Base-by-base conservation (phyloP, 1,140 invertebrate species). In the Varroa destructor region DNA sequence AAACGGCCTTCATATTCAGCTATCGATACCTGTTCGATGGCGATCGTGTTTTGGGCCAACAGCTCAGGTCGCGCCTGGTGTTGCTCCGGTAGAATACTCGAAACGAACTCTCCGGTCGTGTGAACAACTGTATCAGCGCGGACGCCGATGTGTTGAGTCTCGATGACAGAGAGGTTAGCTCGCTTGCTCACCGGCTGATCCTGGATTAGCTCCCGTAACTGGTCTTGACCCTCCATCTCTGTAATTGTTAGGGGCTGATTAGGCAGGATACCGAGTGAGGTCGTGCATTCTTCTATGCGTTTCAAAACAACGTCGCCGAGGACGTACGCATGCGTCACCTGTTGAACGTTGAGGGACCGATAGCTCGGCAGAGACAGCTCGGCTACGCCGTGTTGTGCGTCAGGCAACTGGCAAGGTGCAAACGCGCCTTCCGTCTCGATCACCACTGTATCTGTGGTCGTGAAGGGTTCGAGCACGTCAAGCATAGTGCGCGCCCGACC, bases 281-380 rank as follows among this genome's bases (percentile, higher is more conserved):
- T 67, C 61, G 61, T 67, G 61, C 61, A 67, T 67, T 67, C 61
- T 67, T 67, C 61, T 67, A 67, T 3, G 12, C 36, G 61, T 67
- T 67, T 37, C 61, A 67, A 67, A 67, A 67, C 36, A 46, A 67
- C 61, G 12, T 67, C 40, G 46, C 61, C 61, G 61, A 67, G 61
- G 40, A 67, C 61, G 61, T 67, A 12, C 61, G 61, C 61, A 67
- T 67, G 61, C 61, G 61, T 67, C 61, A 67, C 61, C 61, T 67
- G 61, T 37, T 67, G 61, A 14, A 67, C 61, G 46, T 67, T 67
- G 61, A 67, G 61, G 61, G n/a, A 36, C 46, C 46, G 61, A 51
- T 51, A 51, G 46, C 46, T 51, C 40, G 40, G 40, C 46, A 67
- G 61, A 67, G 61, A 67, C 61, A 67, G 40, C 61, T 67, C 61